A percentile compares a stretch with the other conserved stretches of the same genome.
Conservation (phyloP, 2,113 vertebrate genomes). For the Platycercus adscitus region DNA sequence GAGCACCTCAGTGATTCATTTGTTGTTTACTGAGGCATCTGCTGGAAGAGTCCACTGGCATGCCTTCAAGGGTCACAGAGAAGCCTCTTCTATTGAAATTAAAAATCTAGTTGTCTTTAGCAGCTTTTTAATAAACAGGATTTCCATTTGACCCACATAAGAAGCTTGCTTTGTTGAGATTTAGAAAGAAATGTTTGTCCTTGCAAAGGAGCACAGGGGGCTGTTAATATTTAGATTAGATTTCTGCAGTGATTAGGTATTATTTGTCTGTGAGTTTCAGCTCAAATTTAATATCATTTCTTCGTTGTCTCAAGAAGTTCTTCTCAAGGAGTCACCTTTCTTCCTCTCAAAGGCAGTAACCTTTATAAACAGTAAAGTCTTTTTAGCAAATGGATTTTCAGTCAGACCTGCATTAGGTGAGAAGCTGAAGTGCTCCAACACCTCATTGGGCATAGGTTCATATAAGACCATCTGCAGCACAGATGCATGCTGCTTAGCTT, state of each 20-base stretch:
- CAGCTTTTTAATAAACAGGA: constrained; percentile 41
- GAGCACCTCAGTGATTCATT: constrained; percentile 54
- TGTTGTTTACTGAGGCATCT: constrained; percentile 56
- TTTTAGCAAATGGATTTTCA: neutral
- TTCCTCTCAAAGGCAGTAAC: neutral
- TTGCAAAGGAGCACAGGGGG: neutral
- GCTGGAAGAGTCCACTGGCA: constrained; percentile 53
- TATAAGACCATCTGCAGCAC: neutral
- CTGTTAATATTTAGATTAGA: neutral
- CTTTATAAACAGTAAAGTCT: neutral
- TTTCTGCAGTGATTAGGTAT: neutral
- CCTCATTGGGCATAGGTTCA: fast-evolving
- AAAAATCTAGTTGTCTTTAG: constrained; percentile 61
- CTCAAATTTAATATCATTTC: neutral
- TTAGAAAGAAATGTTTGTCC: constrained; percentile 34
- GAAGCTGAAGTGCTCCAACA: neutral
- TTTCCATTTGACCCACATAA: constrained; percentile 34
- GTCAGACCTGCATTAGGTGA: neutral
- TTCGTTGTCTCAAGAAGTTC: neutral
- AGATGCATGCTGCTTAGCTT: neutral
- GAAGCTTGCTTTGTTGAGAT: neutral
- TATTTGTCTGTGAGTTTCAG: neutral
- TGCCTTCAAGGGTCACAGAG: constrained; percentile 53
- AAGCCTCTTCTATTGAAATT: constrained; percentile 55
- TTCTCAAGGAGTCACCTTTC: neutral